These are phyloP conservation scores for Muntiacus muntjak DNA, from an alignment of 2,113 vertebrate species.

Conservation along the genomic window DNA sequence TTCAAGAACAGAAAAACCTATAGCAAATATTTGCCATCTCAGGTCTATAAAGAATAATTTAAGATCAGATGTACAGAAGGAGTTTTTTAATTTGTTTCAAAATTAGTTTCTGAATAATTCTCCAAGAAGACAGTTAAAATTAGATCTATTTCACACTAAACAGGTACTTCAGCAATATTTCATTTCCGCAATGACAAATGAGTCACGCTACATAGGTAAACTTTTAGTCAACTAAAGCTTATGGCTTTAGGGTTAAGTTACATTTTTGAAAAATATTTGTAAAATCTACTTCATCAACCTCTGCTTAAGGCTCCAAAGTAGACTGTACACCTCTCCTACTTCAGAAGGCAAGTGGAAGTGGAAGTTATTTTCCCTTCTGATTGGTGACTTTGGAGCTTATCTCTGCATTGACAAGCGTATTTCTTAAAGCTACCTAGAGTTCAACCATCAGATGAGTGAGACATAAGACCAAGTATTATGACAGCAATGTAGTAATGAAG, in stretches of 20 bases:
- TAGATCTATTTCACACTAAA: background rate
- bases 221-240: background rate
- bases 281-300: background rate
- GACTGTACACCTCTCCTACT: background rate
- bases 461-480: background rate
- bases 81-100: constrained; percentile 30
- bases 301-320: background rate
- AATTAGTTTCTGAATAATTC: constrained; percentile 14
- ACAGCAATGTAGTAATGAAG: background rate
- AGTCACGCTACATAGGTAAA: background rate
- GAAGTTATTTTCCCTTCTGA: background rate
- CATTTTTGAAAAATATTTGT: background rate
- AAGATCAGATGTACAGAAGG: background rate
- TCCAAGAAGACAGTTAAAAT: background rate
- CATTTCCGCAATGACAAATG: background rate
- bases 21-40: background rate
- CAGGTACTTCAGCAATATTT: background rate
- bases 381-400: background rate
- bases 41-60: background rate
- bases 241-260: background rate
- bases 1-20: background rate
- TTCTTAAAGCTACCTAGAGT: background rate
- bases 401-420: background rate
- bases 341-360: background rate
- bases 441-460: background rate